Percentiles rank a stretch among this genome's conserved stretches.
phyloP scores from a whole-genome alignment of 92 coral and sea anemone species.

The Actinostola sp. region DNA sequence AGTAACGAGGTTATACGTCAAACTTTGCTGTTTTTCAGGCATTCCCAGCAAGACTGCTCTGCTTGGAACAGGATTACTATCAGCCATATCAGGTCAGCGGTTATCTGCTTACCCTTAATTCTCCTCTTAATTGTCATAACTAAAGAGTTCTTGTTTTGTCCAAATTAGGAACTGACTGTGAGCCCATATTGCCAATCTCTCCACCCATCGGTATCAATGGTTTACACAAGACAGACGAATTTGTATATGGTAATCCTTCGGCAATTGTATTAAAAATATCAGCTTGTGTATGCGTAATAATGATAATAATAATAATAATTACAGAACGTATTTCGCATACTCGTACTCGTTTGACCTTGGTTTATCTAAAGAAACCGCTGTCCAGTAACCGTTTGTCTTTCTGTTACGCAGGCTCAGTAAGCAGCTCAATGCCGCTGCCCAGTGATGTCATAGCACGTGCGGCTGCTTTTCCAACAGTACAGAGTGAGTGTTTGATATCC shows the following conservation, averaged over 20 bases:
- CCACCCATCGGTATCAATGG: slow-evolving; percentile 71
- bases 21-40: no score
- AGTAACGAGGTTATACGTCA: no score
- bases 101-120: not conserved
- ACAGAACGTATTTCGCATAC: slow-evolving; percentile 3
- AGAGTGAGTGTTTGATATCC: slow-evolving; percentile 64
- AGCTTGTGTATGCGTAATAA: no score
- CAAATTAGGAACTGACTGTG: slow-evolving; percentile 59
- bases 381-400: not conserved
- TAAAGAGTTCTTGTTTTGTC: not conserved
- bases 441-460: slow-evolving; percentile 93
- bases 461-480: slow-evolving; percentile 97
- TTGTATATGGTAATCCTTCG: slow-evolving; percentile 1
- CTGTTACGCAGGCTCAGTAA: slow-evolving; percentile 27
- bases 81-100: slow-evolving; percentile 78
- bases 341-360: not conserved
- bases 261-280: no score
- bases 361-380: not conserved
- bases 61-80: slow-evolving; percentile 79
- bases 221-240: slow-evolving; percentile 27
- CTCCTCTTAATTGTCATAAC: not conserved
- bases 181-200: slow-evolving; percentile 58
- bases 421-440: slow-evolving; percentile 75
- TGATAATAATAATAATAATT: no score
- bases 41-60: slow-evolving; percentile 90